These are phyloP conservation scores for Emberiza fucata DNA, from an alignment of 2,113 vertebrate genomes.

Conservation along the genomic window DNA sequence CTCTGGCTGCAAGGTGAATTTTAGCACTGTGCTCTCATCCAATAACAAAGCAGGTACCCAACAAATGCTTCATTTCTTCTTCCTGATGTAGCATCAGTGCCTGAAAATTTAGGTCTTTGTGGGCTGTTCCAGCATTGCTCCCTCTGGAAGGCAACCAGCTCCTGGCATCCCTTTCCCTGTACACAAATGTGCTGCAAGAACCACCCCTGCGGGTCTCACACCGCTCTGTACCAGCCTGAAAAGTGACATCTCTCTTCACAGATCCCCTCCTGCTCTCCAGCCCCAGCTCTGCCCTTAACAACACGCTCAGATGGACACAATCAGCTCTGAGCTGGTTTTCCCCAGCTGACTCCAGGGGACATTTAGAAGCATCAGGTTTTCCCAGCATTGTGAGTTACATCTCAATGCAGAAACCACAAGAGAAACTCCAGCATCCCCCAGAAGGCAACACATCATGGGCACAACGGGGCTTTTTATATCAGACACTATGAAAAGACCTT, in stretches of 20 bases:
- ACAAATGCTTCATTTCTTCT: background rate
- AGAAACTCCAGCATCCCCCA: background rate
- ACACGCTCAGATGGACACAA: background rate
- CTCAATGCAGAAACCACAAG: background rate
- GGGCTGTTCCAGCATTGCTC: background rate
- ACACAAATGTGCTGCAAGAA: background rate
- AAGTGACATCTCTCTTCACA: background rate
- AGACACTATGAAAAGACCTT: constrained; percentile 4
- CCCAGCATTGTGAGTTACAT: background rate
- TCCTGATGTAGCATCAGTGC: background rate
- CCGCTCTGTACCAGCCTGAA: rapidly evolving
- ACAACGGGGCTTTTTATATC: constrained; percentile 6
- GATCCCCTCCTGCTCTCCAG: background rate
- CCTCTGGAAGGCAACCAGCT: background rate
- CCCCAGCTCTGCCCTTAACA: background rate
- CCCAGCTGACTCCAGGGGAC: background rate
- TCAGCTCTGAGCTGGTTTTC: background rate
- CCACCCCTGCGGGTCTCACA: rapidly evolving
- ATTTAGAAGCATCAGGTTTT: background rate
- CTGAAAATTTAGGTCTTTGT: background rate
- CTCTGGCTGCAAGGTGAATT: background rate
- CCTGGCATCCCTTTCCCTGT: background rate
- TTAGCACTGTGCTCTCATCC: background rate
- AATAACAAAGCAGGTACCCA: background rate
- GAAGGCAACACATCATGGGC: background rate